These are phyloP conservation scores for Sinocyclocheilus anophthalmus DNA, from an alignment of 2,113 vertebrate species.

Conservation along the genomic window DNA sequence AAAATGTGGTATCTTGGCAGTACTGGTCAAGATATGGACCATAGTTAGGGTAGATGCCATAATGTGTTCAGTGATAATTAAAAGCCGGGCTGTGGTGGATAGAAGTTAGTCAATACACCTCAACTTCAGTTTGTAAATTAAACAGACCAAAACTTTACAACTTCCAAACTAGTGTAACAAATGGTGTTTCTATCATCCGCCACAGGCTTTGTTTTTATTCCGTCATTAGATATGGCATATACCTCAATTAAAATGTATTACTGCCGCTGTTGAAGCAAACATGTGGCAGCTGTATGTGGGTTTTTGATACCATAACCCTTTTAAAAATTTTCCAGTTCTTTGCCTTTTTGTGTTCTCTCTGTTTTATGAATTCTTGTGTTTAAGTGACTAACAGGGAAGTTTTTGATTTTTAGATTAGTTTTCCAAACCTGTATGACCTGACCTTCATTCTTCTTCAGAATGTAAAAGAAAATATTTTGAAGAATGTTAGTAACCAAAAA, in stretches of 20 bases:
- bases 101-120: not conserved
- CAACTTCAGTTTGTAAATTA: not conserved
- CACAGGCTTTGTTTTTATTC: constrained; percentile 9
- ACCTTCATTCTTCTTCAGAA: not conserved
- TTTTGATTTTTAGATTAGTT: not conserved
- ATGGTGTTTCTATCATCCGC: too few relatives aligned
- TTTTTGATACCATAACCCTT: constrained; percentile 4
- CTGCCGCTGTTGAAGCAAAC: constrained; percentile 11
- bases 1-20: not conserved
- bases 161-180: not conserved
- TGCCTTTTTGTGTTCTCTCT: constrained; percentile 12
- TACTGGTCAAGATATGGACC: not conserved
- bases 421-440: not conserved
- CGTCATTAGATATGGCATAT: not conserved
- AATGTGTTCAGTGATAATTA: not conserved
- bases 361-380: not conserved
- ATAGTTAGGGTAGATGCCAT: not conserved
- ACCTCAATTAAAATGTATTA: not conserved
- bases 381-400: not conserved
- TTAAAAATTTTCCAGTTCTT: not conserved
- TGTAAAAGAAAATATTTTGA: not conserved
- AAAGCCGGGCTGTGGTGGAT: not conserved
- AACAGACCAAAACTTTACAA: not conserved
- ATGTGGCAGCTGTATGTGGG: constrained; percentile 31
- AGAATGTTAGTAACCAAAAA: not conserved